phyloP scores from a whole-genome alignment of 2,113 vertebrate genomes.

The Campylomormyrus numenius region DNA sequence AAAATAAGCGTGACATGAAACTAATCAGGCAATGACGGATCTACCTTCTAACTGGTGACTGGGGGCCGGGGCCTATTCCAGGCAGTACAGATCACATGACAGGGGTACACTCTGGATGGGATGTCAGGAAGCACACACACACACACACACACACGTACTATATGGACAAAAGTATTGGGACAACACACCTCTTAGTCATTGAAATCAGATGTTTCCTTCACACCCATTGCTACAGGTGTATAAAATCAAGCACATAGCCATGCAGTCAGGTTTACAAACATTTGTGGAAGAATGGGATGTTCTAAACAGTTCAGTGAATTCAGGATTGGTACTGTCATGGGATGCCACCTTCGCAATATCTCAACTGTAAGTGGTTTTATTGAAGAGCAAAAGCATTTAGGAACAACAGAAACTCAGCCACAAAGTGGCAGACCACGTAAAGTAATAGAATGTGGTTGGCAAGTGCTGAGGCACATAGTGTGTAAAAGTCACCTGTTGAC shows the following conservation, averaged over 20 bases:
- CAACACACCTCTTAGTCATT: not conserved
- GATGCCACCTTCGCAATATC: no score
- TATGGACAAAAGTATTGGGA: not conserved
- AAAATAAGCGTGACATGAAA: slow-evolving; percentile 2
- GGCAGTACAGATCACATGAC: not conserved
- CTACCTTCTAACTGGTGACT: slow-evolving; percentile 11
- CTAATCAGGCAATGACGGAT: slow-evolving; percentile 6
- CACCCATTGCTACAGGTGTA: not conserved
- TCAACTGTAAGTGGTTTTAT: no score
- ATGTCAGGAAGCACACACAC: not conserved
- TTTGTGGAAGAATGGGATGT: not conserved
- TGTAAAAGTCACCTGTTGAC: not conserved
- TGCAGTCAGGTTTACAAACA: not conserved
- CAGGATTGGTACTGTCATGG: no score
- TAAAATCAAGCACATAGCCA: not conserved
- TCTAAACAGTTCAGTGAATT: not conserved
- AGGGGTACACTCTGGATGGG: not conserved
- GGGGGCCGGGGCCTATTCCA: not conserved
- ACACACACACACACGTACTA: not conserved
- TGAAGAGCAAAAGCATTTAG: not conserved
- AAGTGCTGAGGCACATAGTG: not conserved
- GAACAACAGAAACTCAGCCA: not conserved
- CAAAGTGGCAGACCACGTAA: not conserved
- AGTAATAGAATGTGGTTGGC: not conserved
- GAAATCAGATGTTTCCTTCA: not conserved